phyloP scores from a whole-genome alignment of 2,888 invertebrate species.

The Neoaliturus tenellus region DNA sequence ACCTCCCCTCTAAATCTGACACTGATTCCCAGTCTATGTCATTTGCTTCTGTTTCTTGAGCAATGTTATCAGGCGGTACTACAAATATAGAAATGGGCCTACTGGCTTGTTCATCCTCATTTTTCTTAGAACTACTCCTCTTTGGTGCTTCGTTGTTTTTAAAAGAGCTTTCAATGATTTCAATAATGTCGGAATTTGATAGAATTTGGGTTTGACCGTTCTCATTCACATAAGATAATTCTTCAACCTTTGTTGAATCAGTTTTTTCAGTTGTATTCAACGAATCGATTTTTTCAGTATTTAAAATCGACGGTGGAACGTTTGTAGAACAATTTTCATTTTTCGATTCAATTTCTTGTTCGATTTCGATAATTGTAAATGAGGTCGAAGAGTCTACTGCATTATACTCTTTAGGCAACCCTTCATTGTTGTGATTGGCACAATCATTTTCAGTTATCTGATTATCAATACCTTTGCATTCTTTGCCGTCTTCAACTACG shows the following conservation, averaged over 20 bases:
- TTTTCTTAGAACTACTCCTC: background rate
- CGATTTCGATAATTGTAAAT: background rate
- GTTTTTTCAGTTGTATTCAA: background rate
- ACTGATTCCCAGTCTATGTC: slow-evolving; percentile 50
- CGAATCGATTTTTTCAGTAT: background rate
- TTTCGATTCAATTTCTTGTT: background rate
- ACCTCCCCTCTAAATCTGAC: slow-evolving; percentile 47
- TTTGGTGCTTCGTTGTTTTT: background rate
- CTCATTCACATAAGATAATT: background rate
- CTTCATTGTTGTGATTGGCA: background rate
- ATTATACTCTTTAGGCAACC: background rate
- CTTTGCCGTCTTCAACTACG: background rate
- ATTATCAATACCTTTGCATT: background rate
- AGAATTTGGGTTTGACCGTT: background rate
- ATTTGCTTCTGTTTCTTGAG: slow-evolving; percentile 28
- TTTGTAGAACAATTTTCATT: background rate
- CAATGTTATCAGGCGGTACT: slow-evolving; percentile 48
- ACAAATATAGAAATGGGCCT: slow-evolving; percentile 48
- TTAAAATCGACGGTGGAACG: background rate
- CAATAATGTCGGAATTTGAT: background rate
- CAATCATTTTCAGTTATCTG: background rate
- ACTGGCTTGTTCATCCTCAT: background rate
- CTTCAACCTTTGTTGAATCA: background rate
- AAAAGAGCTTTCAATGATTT: background rate
- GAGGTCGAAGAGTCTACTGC: background rate